Evolutionary conservation across 2,113 vertebrate genomes (phyloP), one percentile per base, ranked within the genome.

Genomic region (Sapajus apella): DNA sequence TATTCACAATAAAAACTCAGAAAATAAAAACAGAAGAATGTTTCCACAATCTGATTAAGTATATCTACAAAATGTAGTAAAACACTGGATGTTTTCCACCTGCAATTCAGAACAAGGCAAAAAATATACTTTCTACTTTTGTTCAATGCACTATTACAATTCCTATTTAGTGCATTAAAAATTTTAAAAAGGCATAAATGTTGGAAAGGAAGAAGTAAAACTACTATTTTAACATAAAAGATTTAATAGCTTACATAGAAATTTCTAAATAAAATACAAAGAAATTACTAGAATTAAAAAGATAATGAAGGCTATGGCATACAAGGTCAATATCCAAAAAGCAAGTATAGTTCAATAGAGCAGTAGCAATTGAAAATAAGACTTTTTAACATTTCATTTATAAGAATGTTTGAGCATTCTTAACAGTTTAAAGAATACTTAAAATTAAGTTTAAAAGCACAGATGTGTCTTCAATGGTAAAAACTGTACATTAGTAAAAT

Each of bases 241-340:
- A 43, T 45, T 20, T 35, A 87, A 70, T 16, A 61, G 10, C 47
- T 86, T 61, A 75, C 32, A 64, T 12, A 90, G 20, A 77, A 92
- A 92, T 45, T 40, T 30, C 14, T 79, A 72, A 77, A 47, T 16
- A 87, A 82, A 50, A 58, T 61, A 23, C 9, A 45, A 92, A 90
- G 47, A 25, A 92, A 89, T 77, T 76, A 88, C 5, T n/a, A 90
- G 35, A 96, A 47, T 86, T 90, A 82, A 92, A 70, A 87, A 16
- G 35, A 91, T 50, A 43, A 64, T 21, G 14, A 87, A 77, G 3
- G 17, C 21, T 55, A 84, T 58, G 37, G 21, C 35, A 88, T 61
- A 61, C 14, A 85, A 81, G 16, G 1, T 18, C 20, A 94, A 56
- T 14, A 81, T 70, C 66, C 13, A 88, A 89, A 85, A 75, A 40